These are phyloP conservation scores for Trinorchestia longiramus DNA, from an alignment of 1,140 invertebrate species.

Conservation along the genomic window DNA sequence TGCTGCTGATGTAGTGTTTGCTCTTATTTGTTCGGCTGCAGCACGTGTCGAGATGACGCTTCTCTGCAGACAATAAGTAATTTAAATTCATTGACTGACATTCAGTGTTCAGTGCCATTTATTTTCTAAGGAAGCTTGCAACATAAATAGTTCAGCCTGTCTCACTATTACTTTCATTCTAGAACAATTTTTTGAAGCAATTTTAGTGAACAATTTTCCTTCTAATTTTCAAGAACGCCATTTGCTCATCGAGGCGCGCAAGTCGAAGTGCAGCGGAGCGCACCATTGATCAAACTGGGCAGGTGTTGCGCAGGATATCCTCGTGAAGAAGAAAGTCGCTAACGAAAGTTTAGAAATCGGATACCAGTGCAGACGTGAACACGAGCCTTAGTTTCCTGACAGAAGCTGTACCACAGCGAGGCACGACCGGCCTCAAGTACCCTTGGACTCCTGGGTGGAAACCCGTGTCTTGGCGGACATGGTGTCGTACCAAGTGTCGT, in stretches of 20 bases:
- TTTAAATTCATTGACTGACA: no score
- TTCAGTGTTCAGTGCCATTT: no score
- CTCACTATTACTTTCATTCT: not conserved
- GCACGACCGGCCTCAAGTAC: no score
- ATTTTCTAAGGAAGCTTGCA: no score
- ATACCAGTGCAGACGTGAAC: not conserved
- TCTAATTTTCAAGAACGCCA: not conserved
- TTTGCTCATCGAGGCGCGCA: not conserved
- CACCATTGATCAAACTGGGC: not conserved
- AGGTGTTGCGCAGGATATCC: slow-evolving; percentile 41
- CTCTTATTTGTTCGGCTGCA: no score
- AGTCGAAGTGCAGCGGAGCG: not conserved
- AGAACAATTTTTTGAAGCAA: no score
- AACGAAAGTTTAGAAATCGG: slow-evolving; percentile 33
- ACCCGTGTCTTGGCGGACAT: no score
- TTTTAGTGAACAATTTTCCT: not conserved
- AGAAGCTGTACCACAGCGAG: not conserved
- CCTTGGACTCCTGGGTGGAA: not conserved
- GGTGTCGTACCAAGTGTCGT: not conserved
- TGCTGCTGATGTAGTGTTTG: no score
- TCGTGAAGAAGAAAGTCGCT: slow-evolving; percentile 8
- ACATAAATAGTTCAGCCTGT: not conserved
- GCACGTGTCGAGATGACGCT: no score
- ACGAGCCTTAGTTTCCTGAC: not conserved
- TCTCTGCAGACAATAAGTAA: no score